Base-by-base conservation (phyloP, 2,797 vertebrate genomes). In the Acipenser oxyrinchus region DNA sequence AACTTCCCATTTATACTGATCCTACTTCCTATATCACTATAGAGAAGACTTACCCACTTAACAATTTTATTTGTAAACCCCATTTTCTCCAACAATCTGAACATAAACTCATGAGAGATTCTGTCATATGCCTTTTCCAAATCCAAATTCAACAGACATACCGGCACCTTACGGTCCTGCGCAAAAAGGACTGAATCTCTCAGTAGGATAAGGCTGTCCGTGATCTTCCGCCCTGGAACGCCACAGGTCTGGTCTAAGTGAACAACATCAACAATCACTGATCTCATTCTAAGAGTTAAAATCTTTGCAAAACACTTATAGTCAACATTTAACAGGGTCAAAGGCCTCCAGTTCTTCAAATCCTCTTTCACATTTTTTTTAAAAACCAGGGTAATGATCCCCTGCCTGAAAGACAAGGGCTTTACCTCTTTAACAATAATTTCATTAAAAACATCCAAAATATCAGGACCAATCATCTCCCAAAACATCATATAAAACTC, bases 41-140 rank as follows among this genome's bases (percentile, higher is more conserved):
- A 73, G 6, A 75, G 67, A 69, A 76, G 1, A 6, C 64, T 70
- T 69, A 73, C 75, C 73, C 72, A 78, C 0, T 13, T 10, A 70
- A 75, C 2, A 6, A 72, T 75, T 67, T 65, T 72, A 1, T 15
- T 10, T 2, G 69, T 65, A 12, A 72, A 66, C 0, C 68, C 65
- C 71, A 71, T 70, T 62, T 74, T 76, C 63, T 37, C 8, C 66
- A 74, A 57, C 60, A 74, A 69, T 60, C 62, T 18, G 49, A 70
- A 49, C 8, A 74, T 13, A 70, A 67, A 72, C 49, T 68, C 64
- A 65, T 72, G 72, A 59, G 49, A 77, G 66, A 73, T 67, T 8
- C 63, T 15, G 58, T 78, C 72, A 12, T 76, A 77, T 0, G 76
- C 71, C 69, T 77, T 80, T 2, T 77, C 71, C 67, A 78, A 75